Conservation (phyloP, 2,113 vertebrate species). For the Apteryx mantelli region DNA sequence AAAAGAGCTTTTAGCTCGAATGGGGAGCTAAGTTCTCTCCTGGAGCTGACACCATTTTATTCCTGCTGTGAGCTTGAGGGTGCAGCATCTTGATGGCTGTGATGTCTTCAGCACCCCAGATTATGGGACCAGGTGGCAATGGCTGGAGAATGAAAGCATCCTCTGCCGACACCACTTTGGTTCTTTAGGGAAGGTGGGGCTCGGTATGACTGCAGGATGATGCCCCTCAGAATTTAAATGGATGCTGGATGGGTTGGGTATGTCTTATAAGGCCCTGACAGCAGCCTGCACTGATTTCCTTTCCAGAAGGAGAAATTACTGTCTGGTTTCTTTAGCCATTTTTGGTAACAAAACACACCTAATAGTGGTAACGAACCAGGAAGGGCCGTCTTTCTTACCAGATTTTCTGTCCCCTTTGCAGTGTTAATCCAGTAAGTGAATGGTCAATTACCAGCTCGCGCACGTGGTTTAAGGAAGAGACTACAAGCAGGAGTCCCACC, state of each 20-base stretch:
- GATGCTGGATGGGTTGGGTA: background rate
- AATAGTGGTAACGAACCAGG: background rate
- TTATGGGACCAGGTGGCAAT: background rate
- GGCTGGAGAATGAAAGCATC: background rate
- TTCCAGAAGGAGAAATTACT: background rate
- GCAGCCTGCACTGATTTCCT: background rate
- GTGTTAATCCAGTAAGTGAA: background rate
- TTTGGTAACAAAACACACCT: accelerated
- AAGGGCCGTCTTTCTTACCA: background rate
- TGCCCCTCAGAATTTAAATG: background rate
- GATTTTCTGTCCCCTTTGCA: background rate
- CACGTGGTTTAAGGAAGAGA: background rate
- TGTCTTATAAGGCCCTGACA: background rate
- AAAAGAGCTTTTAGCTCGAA: background rate
- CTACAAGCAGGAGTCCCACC: background rate
- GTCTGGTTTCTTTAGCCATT: background rate
- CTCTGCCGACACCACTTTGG: background rate
- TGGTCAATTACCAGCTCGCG: background rate
- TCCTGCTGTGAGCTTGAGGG: background rate
- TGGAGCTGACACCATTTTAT: background rate
- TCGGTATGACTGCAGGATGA: background rate
- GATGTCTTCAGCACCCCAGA: background rate
- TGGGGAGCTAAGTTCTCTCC: background rate
- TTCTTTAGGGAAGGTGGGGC: background rate
- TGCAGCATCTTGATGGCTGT: background rate